Evolutionary conservation across 1,140 invertebrate species (phyloP).

Genomic region (Pseudomyrmex pallidus): DNA sequence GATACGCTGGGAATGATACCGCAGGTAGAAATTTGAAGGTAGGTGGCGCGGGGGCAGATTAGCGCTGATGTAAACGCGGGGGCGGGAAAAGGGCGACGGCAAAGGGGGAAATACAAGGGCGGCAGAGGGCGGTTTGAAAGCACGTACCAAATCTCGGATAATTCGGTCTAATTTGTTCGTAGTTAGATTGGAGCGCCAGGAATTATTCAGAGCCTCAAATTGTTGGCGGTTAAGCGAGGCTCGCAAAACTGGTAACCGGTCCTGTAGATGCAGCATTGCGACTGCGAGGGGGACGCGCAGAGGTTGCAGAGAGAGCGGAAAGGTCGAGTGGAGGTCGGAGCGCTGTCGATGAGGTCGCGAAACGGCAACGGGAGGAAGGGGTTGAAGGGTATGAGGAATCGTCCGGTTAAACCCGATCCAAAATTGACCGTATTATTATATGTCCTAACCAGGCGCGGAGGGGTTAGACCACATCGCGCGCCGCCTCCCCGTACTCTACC

Average conservation of each 20-base stretch:
- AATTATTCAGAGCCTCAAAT: conserved; percentile 84
- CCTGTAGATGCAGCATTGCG: conserved; percentile 64
- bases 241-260: conserved; percentile 76
- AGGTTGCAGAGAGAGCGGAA: conserved; percentile 17
- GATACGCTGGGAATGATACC: conserved; percentile 58
- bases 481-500: conserved; percentile 25
- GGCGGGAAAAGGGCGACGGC: conserved; percentile 31
- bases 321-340: conserved; percentile 67
- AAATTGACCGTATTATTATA: conserved; percentile 83
- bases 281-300: conserved; percentile 25
- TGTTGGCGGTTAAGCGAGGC: conserved; percentile 82
- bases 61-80: conserved; percentile 40
- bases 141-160: conserved; percentile 81
- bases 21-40: conserved; percentile 53
- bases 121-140: conserved; percentile 64
- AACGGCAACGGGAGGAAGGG: conserved; percentile 14
- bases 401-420: conserved; percentile 78
- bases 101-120: too few species aligned
- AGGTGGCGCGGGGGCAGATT: conserved; percentile 44
- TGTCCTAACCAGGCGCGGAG: conserved; percentile 72
- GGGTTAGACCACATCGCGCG: conserved; percentile 71
- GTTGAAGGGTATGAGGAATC: conserved; percentile 59
- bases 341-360: conserved; percentile 61
- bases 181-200: conserved; percentile 83
- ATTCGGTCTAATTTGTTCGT: conserved; percentile 84